A percentile compares a stretch with the other conserved stretches of the same genome.
phyloP scores from a whole-genome alignment of 2,113 vertebrate genomes.

The Percina caprodes region DNA sequence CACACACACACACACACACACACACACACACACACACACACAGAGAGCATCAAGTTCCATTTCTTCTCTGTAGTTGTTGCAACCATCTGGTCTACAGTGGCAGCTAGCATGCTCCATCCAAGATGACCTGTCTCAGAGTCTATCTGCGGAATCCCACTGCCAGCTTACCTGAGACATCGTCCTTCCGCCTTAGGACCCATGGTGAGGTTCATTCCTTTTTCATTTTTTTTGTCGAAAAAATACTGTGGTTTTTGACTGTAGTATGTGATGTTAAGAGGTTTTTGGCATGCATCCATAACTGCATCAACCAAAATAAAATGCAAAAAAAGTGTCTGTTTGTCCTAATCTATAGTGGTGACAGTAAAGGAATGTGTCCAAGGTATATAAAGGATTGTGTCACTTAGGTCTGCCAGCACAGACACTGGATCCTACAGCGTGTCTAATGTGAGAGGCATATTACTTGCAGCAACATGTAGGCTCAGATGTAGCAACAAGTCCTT shows the following conservation, averaged over 20 bases:
- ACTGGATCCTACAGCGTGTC: conserved; percentile 26
- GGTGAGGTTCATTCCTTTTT: conserved; percentile 58
- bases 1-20: conserved; percentile 1
- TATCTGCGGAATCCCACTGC: conserved; percentile 45
- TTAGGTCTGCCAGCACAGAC: conserved; percentile 7
- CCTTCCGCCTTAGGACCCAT: conserved; percentile 69
- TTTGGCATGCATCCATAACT: not conserved
- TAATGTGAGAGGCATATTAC: conserved; percentile 40
- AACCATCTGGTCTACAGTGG: conserved; percentile 13
- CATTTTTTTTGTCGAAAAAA: not conserved
- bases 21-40: conserved; percentile 14
- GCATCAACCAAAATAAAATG: not conserved
- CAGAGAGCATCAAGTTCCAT: conserved; percentile 61
- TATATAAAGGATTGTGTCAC: not conserved
- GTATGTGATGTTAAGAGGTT: not conserved
- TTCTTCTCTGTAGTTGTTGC: conserved; percentile 36
- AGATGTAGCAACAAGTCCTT: conserved; percentile 59
- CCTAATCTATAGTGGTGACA: not conserved
- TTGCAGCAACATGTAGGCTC: conserved; percentile 49
- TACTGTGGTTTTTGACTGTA: not conserved
- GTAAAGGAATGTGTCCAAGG: conserved; percentile 42
- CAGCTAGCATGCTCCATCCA: conserved; percentile 25
- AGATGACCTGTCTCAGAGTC: conserved; percentile 68
- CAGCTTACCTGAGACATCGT: conserved; percentile 37
- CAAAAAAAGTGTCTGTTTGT: not conserved